Conservation (phyloP, 2,113 vertebrate species). For the Gallinago jamesoni region DNA sequence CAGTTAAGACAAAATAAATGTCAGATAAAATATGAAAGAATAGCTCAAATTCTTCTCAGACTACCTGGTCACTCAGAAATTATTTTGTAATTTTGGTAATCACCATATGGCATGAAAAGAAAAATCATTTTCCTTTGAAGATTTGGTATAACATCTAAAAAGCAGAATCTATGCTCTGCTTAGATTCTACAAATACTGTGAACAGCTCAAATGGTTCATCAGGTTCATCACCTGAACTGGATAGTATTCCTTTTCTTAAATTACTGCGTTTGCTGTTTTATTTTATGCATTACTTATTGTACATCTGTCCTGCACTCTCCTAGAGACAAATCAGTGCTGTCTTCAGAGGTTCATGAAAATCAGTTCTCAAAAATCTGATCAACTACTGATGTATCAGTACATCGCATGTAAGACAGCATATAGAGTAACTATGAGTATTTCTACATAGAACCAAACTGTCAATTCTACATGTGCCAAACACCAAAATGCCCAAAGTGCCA, state of each 20-base stretch:
- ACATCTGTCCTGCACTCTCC: not conserved
- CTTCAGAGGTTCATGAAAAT: not conserved
- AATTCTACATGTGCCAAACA: not conserved
- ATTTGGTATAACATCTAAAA: not conserved
- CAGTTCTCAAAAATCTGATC: not conserved
- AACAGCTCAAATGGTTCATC: not conserved
- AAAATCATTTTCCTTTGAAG: not conserved
- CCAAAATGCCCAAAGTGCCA: not conserved
- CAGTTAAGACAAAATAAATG: conserved; percentile 4
- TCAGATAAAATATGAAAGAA: not conserved
- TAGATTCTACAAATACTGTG: not conserved
- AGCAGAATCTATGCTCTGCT: not conserved
- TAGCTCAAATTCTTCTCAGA: not conserved
- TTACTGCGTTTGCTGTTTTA: not conserved
- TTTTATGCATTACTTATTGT: not conserved
- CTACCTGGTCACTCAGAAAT: not conserved
- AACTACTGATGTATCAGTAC: not conserved
- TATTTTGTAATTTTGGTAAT: not conserved
- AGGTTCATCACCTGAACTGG: not conserved
- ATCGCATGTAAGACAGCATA: rapidly evolving
- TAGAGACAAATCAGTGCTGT: not conserved
- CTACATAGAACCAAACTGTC: not conserved
- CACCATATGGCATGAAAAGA: not conserved
- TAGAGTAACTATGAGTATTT: rapidly evolving
- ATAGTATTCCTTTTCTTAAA: not conserved